Evolutionary conservation across 2,797 vertebrate genomes (phyloP), one percentile per base, ranked within the genome.

Genomic region (Numenius phaeopus): DNA sequence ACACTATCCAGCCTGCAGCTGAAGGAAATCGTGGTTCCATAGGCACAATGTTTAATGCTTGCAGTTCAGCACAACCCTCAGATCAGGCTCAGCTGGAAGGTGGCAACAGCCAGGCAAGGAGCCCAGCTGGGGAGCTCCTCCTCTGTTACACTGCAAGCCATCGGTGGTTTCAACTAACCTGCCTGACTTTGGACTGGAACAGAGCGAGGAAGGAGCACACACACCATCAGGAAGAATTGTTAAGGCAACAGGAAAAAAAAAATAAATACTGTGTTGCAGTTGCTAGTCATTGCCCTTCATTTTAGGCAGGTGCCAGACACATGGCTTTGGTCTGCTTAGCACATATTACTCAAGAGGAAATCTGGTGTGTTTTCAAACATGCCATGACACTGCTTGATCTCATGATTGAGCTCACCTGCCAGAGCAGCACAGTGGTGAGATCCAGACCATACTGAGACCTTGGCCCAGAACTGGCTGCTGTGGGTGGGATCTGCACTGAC

Each of bases 161-260:
- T 3, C 0, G 0, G 52, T 19, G 32, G 6, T 24, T 65, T 37
- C 64, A 83, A 18, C 40, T 16, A 57, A 65, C 12, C 46, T 44
- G 49, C 50, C 22, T 1, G 1, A 30, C 30, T 69, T 13, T 3
- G 5, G 17, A 7, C 19, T 12, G 40, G 32, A 47, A 49, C 5
- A 7, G 44, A 40, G 40, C 5, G 5, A 69, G 19, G 44, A 77
- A 86, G 24, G 20, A 58, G 62, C 20, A 64, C 29, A 29, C 39
- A 26, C 14, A 4, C 11, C 12, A 2, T 10, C 26, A 12, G 5
- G 16, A 42, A 83, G 57, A 71, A 76, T 2, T 50, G 29, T 17
- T 39, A 55, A 34, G 9, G n/a, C 52, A 67, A 69, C 7, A 59
- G 52, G 34, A 13, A 42, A 39, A 70, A 61, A 37, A 37, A 19